Base-by-base conservation (phyloP, 2,888 invertebrate species). In the Willowsia nigromaculata region DNA sequence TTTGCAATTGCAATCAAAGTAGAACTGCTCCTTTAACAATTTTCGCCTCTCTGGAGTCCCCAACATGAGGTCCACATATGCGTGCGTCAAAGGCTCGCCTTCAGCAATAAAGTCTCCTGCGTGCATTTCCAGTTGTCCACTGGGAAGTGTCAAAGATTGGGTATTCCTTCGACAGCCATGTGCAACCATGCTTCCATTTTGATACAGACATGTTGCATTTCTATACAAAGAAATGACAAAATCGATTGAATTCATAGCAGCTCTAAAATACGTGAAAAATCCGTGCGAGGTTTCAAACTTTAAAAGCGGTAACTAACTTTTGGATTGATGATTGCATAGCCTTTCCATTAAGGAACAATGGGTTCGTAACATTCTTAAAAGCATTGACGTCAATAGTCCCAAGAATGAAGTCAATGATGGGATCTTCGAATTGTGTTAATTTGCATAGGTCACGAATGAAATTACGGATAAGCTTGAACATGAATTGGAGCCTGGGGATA, bases 371-470 rank as follows among this genome's bases (percentile, higher is more conserved):
- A 82, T 88, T 88, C 27, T 88, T 83, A 71, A 91, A 91, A 27
- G 90, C 91, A 56, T 91, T 91, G 25, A 91, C 90, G 50, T 91
- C 89, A 37, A 91, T 83, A 15, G 82, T 85, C 50, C 91, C 91
- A 25, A 90, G 81, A 43, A 91, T 74, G 47, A 80, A 83, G 62
- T 90, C 85, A 53, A 91, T 90, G 9, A 59, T 43, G 0, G 47
- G 13, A 9, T 81, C 89, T 11, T 90, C 90, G 56, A 91, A 90
- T 27, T 91, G 88, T 3, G 71, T 25, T 37, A 90, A 59, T 62
- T 89, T 85, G 65, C 91, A 91, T 3, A 43, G n/a, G 7, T 83
- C 89, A 18, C 62, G 74, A 25, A 91, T 90, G 50, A 91, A 91
- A n/a, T 68, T 88, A 18, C 89, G 76, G 13, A 85, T 59, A n/a